A percentile compares a stretch with the other conserved stretches of the same genome.
Conservation (phyloP, 2,113 vertebrate species). For the Elgaria multicarinata region DNA sequence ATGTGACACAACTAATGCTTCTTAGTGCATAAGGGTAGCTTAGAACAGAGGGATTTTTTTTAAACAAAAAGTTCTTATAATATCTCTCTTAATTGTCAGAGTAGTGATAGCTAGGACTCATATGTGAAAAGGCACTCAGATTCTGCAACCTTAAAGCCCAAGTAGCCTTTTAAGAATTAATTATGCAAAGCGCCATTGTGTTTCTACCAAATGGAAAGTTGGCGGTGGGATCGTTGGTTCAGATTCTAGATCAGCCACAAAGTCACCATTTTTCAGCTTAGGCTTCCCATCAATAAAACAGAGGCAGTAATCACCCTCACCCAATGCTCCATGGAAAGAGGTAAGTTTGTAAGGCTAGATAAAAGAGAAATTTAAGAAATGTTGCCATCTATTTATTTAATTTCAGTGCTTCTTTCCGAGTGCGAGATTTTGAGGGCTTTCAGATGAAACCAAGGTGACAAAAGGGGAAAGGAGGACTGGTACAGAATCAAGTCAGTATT, state of each 20-base stretch:
- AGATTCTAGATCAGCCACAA: not conserved
- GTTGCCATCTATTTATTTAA: not conserved
- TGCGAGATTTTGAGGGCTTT: not conserved
- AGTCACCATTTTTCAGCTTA: not conserved
- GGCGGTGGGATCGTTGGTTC: not conserved
- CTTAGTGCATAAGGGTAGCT: not conserved
- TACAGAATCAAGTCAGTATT: not conserved
- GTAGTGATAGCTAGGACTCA: not conserved
- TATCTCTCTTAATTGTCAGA: not conserved
- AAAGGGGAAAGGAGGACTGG: not conserved
- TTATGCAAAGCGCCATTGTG: not conserved
- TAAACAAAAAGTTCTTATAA: not conserved
- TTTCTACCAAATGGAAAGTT: not conserved
- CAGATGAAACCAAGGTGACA: not conserved
- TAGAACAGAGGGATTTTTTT: not conserved
- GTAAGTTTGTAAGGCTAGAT: not conserved
- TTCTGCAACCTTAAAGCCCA: not conserved
- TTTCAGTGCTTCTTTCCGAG: not conserved
- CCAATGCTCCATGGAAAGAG: not conserved
- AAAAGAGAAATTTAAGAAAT: not conserved
- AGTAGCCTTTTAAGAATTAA: not conserved
- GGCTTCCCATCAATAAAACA: not conserved
- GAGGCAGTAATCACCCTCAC: no score
- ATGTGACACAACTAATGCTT: not conserved
- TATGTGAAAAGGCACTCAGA: not conserved